Evolutionary conservation across 2,797 vertebrate species (phyloP), one percentile per base, ranked within the genome.

Genomic region (Falco peregrinus): DNA sequence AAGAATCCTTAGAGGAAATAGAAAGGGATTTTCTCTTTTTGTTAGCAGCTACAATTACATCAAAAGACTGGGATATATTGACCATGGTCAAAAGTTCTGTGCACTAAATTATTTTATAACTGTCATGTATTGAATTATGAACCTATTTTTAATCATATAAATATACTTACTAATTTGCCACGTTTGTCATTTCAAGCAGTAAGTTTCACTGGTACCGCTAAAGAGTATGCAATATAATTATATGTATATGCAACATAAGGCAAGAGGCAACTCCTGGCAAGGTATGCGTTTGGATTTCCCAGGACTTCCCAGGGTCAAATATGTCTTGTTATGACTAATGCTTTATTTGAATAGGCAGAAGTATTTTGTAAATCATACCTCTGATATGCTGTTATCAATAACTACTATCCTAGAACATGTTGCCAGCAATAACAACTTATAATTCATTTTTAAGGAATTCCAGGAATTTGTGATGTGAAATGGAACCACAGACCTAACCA

Each of bases 41-140:
- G 13, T 65, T 45, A 29, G 3, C 13, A 47, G 4, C 4, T 53
- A 22, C 3, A 74, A 8, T 51, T 73, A 0, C 6, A n/a, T 35
- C 5, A 64, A 88, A 91, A 73, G 2, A 15, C 8, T 48, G 63
- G 70, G 56, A 56, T 56, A 11, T 6, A 39, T 35, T 57, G 9
- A 41, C 7, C 11, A 15, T 0, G 0, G 7, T 45, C 56, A 77
- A 77, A 70, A 35, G 1, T 24, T 2, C 2, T 48, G 13, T 35
- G 7, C 4, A n/a, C 1, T 51, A 14, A 2, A 24, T 54, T 67
- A 17, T 69, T 87, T 69, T 67, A 13, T 53, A 75, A 43, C 9
- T 59, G 4, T 1, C 1, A 11, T 11, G 2, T 24, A 3, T n/a
- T 93, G 25, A 81, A 79, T 51, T 63, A 65, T 76, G 31, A 59